Percentiles rank a stretch among this genome's conserved stretches.
Evolutionary conservation across 2,113 vertebrate species (phyloP).

Genomic region (Ceyx melanurus): DNA sequence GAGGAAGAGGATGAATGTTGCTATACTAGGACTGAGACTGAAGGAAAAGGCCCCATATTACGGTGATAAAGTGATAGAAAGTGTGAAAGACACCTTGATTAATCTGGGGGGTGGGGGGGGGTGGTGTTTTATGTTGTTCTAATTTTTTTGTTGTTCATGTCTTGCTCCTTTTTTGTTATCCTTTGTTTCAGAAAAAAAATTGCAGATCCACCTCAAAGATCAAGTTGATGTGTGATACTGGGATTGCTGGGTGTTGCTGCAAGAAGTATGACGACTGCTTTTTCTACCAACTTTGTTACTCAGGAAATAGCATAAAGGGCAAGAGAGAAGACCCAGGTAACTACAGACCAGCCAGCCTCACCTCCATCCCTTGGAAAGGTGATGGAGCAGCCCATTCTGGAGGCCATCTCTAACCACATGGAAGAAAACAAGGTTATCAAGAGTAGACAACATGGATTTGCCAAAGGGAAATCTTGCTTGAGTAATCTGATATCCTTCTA

Average conservation of each 20-base stretch:
- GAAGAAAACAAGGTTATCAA: no score
- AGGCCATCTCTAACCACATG: no score
- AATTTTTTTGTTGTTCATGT: background rate
- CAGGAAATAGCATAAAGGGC: background rate
- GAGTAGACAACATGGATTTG: no score
- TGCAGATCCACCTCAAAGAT: background rate
- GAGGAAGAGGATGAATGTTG: background rate
- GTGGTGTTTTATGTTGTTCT: no score
- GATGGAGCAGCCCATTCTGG: no score
- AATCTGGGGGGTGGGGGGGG: no score
- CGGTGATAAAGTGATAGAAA: background rate
- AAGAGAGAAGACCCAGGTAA: no score
- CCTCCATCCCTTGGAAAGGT: no score
- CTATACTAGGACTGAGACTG: background rate
- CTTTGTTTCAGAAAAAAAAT: background rate
- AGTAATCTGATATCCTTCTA: no score
- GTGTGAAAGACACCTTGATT: background rate
- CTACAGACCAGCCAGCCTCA: no score
- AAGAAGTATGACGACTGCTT: background rate
- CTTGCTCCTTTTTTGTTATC: background rate
- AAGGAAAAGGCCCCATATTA: background rate
- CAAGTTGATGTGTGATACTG: background rate
- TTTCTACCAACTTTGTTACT: background rate
- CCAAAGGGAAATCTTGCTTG: no score
- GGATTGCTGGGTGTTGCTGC: background rate